phyloP scores from a whole-genome alignment of 2,113 vertebrate species.

The Ictidomys tridecemlineatus region DNA sequence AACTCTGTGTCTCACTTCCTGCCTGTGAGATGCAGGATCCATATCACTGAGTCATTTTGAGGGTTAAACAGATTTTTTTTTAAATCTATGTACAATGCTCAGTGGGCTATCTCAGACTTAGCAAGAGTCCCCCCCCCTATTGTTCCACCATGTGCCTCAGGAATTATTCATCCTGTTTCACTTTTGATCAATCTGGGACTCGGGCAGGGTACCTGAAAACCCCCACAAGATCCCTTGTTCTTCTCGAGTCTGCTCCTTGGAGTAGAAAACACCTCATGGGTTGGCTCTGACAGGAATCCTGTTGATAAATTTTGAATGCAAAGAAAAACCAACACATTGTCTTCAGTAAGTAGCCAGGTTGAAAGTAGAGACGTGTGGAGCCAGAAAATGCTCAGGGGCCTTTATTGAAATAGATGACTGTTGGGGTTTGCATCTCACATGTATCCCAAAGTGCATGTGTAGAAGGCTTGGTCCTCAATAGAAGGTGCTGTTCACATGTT shows the following conservation, averaged over 20 bases:
- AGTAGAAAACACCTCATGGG: background rate
- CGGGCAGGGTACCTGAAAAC: background rate
- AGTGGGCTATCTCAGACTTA: accelerated
- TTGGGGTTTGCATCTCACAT: too few species aligned
- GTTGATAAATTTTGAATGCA: conserved; percentile 45
- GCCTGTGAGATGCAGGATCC: background rate
- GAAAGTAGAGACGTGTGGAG: background rate
- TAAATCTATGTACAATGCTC: too few species aligned
- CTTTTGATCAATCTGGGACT: accelerated
- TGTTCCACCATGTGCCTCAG: background rate
- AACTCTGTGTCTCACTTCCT: background rate
- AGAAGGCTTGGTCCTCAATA: too few species aligned
- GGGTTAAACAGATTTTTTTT: background rate
- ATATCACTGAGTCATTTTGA: accelerated
- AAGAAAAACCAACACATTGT: background rate
- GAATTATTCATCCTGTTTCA: background rate
- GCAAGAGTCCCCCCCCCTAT: too few species aligned
- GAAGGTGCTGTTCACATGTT: too few species aligned
- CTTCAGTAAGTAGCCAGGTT: conserved; percentile 38
- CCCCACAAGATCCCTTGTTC: accelerated
- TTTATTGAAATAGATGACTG: background rate
- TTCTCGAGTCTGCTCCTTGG: accelerated
- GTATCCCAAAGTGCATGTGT: too few species aligned
- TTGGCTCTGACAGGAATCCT: conserved; percentile 56
- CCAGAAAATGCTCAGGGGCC: background rate